A percentile compares a stretch with the other conserved stretches of the same genome.
These are phyloP conservation scores for Cydia strobilella DNA, from an alignment of 1,140 invertebrate genomes.

Conservation along the genomic window DNA sequence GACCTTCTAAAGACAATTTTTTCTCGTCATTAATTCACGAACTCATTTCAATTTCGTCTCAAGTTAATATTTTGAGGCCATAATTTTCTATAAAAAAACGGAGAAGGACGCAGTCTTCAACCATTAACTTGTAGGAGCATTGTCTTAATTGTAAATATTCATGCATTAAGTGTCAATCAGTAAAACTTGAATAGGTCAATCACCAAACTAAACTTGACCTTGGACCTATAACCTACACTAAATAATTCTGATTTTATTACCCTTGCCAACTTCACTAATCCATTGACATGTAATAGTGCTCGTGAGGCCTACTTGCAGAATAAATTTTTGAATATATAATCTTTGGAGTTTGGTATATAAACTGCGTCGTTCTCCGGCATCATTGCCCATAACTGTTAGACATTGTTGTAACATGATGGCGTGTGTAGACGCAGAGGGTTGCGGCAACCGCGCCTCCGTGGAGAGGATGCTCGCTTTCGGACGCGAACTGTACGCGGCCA, in stretches of 20 bases:
- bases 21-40: not conserved
- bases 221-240: not conserved
- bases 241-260: not conserved
- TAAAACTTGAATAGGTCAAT: not conserved
- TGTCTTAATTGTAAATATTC: no score
- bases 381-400: constrained; percentile 12
- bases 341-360: no score
- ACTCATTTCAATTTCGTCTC: not conserved
- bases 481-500: constrained; percentile 94
- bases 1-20: not conserved
- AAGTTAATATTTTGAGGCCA: not conserved
- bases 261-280: not conserved
- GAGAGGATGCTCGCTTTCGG: constrained; percentile 96
- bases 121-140: not conserved
- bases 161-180: no score
- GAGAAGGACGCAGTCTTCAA: not conserved
- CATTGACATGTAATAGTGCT: not conserved
- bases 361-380: no score
- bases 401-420: constrained; percentile 33
- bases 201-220: no score
- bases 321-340: no score
- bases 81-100: not conserved
- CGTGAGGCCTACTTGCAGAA: no score
- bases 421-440: constrained; percentile 81
- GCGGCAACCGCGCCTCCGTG: constrained; percentile 90